Percentiles rank a stretch among this genome's conserved stretches.
Evolutionary conservation across 2,797 vertebrate species (phyloP).

Genomic region (Peromyscus melanophrys): DNA sequence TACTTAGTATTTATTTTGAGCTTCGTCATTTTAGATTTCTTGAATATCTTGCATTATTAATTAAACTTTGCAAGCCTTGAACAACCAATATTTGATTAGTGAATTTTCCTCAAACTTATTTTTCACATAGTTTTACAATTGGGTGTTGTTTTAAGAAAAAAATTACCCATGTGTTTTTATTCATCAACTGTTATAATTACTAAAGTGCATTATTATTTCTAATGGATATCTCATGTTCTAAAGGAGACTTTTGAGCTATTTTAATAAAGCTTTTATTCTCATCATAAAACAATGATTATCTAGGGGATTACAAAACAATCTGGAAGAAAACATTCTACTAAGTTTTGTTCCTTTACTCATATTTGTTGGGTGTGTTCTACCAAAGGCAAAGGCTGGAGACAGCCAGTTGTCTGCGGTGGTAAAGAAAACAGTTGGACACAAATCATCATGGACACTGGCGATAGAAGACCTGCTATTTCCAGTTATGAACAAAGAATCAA

Average conservation of each 20-base stretch:
- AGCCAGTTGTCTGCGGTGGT: not conserved
- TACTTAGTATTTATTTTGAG: not conserved
- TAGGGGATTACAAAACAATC: constrained; percentile 40
- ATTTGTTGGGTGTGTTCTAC: not conserved
- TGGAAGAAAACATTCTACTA: constrained; percentile 11
- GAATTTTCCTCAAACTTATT: constrained; percentile 24
- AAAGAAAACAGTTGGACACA: not conserved
- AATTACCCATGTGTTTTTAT: constrained; percentile 61
- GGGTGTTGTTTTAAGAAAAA: constrained; percentile 47
- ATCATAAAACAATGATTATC: constrained; percentile 55
- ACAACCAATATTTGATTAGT: constrained; percentile 11
- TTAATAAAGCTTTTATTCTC: constrained; percentile 61
- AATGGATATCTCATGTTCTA: constrained; percentile 62
- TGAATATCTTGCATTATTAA: constrained; percentile 27
- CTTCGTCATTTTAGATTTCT: constrained; percentile 19
- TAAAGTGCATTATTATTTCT: constrained; percentile 55
- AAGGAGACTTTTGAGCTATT: constrained; percentile 45
- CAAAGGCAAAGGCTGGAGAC: not conserved
- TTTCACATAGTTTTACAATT: constrained; percentile 70
- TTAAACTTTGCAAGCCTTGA: not conserved
- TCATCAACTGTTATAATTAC: constrained; percentile 48
- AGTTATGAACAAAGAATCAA: constrained; percentile 24
- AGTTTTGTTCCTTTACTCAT: not conserved
- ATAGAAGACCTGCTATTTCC: not conserved
- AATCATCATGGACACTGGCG: not conserved